Evolutionary conservation across 2,113 vertebrate genomes (phyloP), one percentile per base, ranked within the genome.

Genomic region (Phylloscopus trochiloides): DNA sequence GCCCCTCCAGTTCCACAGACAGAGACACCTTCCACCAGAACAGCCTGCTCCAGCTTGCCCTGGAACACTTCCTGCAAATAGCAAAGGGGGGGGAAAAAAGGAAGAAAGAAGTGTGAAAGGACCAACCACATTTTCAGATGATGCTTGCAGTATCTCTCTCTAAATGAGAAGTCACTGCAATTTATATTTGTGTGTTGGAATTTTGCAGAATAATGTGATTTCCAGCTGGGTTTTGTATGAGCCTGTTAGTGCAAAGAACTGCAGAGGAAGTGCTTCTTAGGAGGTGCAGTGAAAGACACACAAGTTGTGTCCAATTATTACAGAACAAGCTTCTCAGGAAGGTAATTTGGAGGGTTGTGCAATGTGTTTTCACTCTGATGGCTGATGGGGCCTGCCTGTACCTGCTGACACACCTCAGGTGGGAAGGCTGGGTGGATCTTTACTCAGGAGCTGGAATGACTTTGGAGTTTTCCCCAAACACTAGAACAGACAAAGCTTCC

Each of bases 301-400:
- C 15, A 36, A 1, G 4, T 52, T 67, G 8, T 51, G 31, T 17
- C 43, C 61, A 17, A 22, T 7, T 48, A 24, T 40, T 86, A 12
- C 10, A 68, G 57, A 63, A 89, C 19, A 6, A 2, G 17, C 65
- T 66, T 51, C 86, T 73, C 47, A 22, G 38, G 54, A 15, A 51
- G 75, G 10, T 22, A 32, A 54, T 62, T 48, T 11, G 4, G 43
- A 16, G 17, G 3, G 10, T 95, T 96, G 72, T 88, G 91, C 79
- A 95, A 97, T 7, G 16, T 96, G 88, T 94, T 94, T 94, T 80
- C 92, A 77, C 29, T 67, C 58, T 45, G 16, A 12, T 61, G 3
- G 45, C 48, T 28, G 54, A n/a, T 21, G 38, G 7, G 54, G 58
- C 86, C 66, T 92, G 96, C n/a, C 91, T 31, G 86, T 62, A 43